These are phyloP conservation scores for Gavia stellata DNA, from an alignment of 2,113 vertebrate genomes.

Conservation along the genomic window DNA sequence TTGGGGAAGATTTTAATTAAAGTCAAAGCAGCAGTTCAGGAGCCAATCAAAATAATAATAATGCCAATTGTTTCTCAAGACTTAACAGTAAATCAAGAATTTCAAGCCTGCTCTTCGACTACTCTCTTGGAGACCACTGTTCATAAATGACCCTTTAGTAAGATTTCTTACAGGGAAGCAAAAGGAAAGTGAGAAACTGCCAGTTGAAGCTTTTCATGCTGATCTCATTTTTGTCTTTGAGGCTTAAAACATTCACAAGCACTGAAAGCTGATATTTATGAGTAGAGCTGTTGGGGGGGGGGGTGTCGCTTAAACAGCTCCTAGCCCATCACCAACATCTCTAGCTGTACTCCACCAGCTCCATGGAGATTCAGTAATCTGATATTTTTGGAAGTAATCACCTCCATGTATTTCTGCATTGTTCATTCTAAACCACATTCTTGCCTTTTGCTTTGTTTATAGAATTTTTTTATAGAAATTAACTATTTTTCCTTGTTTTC, in stretches of 20 bases:
- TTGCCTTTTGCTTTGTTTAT: neutral
- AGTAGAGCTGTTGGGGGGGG: neutral
- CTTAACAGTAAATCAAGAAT: neutral
- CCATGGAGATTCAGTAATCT: neutral
- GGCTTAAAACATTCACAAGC: slow-evolving; percentile 2
- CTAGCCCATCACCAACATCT: neutral
- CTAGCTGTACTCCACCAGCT: neutral
- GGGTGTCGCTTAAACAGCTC: neutral
- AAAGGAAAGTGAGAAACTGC: neutral
- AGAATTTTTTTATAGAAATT: neutral
- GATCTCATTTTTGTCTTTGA: slow-evolving; percentile 38
- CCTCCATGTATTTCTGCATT: neutral
- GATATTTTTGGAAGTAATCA: neutral
- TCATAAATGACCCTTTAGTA: neutral
- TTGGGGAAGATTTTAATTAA: neutral
- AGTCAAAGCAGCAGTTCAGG: neutral
- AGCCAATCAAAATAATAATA: neutral
- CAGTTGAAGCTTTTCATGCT: neutral
- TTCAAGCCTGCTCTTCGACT: neutral
- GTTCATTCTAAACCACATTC: neutral
- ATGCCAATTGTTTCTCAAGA: neutral
- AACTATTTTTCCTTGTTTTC: neutral
- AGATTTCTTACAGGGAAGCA: neutral
- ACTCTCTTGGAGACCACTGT: neutral
- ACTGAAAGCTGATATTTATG: slow-evolving; percentile 13